Base-by-base conservation (phyloP, 2,113 vertebrate genomes). In the Tachysurus fulvidraco region DNA sequence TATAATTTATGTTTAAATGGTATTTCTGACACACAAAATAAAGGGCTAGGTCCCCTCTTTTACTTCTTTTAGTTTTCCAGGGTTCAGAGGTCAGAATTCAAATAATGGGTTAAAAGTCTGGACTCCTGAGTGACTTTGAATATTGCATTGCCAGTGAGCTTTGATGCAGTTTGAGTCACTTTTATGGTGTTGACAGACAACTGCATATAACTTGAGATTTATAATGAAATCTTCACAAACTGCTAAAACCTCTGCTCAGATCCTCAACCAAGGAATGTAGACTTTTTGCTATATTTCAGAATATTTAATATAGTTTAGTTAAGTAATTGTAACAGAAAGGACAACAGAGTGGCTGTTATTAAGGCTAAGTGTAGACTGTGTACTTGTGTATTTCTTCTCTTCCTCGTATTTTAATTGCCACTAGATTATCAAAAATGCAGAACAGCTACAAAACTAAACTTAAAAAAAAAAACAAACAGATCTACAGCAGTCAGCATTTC, bases 391-490 rank as follows among this genome's bases (percentile, higher is more conserved):
- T 79, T 30, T 54, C 30, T 7, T 94, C 90, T 92, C 86, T 64
- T 93, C 91, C 94, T 93, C 92, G 93, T 93, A 88, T 85, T 85
- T 5, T 89, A 92, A 90, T 92, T 84, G 92, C 94, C n/a, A n/a
- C n/a, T n/a, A n/a, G n/a, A n/a, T n/a, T n/a, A n/a, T n/a, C n/a
- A n/a, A n/a, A n/a, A n/a, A n/a, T n/a, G n/a, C n/a, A n/a, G n/a
- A n/a, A n/a, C n/a, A n/a, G n/a, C n/a, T n/a, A n/a, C n/a, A n/a
- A n/a, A n/a, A n/a, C n/a, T n/a, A n/a, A n/a, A n/a, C n/a, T n/a
- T n/a, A n/a, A n/a, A n/a, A n/a, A n/a, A n/a, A n/a, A n/a, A n/a
- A n/a, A n/a, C n/a, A n/a, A n/a, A n/a, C n/a, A n/a, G n/a, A n/a
- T n/a, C n/a, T n/a, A n/a, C n/a, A n/a, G n/a, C n/a, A n/a, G n/a